Conservation (phyloP, 2,113 vertebrate species). For the Chlamydotis undulata region DNA sequence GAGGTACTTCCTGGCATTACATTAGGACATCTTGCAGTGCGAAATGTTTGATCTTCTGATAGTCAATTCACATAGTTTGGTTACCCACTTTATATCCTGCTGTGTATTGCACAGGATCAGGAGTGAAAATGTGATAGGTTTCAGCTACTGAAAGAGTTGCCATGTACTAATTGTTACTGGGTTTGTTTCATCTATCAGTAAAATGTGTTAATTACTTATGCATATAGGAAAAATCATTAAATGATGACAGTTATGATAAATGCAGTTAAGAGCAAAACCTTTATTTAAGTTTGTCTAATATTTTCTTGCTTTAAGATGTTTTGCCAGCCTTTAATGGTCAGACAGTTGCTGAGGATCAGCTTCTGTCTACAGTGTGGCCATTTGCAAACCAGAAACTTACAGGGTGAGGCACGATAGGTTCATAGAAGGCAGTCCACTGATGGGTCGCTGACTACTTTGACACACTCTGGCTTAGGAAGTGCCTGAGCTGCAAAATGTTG, state of each 20-base stretch:
- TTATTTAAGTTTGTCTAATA: background rate
- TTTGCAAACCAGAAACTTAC: background rate
- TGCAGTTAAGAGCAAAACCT: background rate
- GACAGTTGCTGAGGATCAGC: background rate
- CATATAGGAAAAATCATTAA: background rate
- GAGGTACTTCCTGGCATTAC: background rate
- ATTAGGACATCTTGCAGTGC: background rate
- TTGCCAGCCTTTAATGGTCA: background rate
- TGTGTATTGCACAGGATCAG: background rate
- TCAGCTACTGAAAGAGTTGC: background rate
- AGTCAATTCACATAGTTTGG: background rate
- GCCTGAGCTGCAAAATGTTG: background rate
- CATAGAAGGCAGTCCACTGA: background rate
- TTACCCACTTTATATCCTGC: conserved; percentile 3
- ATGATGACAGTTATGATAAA: background rate
- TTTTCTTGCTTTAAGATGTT: background rate
- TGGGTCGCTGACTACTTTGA: background rate
- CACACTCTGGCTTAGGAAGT: background rate
- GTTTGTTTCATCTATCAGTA: background rate
- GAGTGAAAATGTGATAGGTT: background rate
- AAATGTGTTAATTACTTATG: background rate
- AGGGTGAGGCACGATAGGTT: background rate
- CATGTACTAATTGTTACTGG: background rate
- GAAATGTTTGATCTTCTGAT: conserved; percentile 26
- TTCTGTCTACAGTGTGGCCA: background rate